Evolutionary conservation across 2,888 invertebrate species (phyloP), one percentile per base, ranked within the genome.

Genomic region (Neelides folsomi): DNA sequence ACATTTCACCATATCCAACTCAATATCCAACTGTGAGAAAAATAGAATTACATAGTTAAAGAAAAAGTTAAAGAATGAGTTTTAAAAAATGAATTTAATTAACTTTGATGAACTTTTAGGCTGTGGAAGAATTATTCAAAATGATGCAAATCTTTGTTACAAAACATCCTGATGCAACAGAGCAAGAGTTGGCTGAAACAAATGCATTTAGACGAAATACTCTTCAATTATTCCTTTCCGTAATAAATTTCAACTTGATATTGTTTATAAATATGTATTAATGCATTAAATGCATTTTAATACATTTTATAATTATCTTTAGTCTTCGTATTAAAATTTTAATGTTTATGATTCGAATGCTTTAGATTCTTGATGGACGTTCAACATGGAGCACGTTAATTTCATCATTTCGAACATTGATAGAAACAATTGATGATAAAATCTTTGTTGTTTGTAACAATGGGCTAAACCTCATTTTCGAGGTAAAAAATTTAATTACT

Each of bases 321-420:
- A 6, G 37, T 41, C 44, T 44, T 27, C n/a, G 18, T 47, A 15
- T 35, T 12, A 18, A 9, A 12, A 12, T 12, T 16, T 7, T 4
- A 47, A n/a, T 43, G 9, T 8, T 10, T 41, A 3, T 16, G 16
- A 3, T 8, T 39, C 10, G 2, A 18, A 13, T 37, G n/a, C n/a
- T n/a, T n/a, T 20, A 72, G 73, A 83, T 85, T 66, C 73, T 93
- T 49, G 92, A 93, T 71, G 89, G 89, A 2, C 77, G 92, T 52
- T 86, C 88, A 0, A 86, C 86, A 69, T 93, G 92, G 92, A 84
- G 88, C 46, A 92, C 93, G n/a, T 73, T 93, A 39, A 88, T 93
- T 68, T 84, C 86, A 41, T 87, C 88, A 44, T 80, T 90, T 67
- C 81, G 88, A 69, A 87, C 89, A 65, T 75, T 93, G 41, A 82